Evolutionary conservation across 64 coral and sea anemone genomes (phyloP).

Genomic region (Montipora efflorescens): DNA sequence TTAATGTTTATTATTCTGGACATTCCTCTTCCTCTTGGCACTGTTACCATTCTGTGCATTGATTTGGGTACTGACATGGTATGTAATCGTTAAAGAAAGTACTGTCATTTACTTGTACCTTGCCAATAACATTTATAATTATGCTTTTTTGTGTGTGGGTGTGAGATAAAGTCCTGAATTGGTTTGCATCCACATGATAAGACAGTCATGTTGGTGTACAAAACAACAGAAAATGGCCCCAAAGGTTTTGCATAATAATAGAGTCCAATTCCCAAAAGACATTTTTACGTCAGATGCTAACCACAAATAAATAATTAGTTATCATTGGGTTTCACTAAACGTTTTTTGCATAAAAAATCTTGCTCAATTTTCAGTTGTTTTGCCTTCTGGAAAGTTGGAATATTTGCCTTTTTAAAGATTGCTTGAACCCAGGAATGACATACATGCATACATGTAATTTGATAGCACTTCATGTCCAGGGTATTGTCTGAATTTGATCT

Average conservation of each 20-base stretch:
- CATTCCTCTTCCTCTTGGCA: constrained; percentile 92
- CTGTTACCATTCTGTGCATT: constrained; percentile 97
- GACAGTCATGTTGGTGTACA: too few relatives aligned
- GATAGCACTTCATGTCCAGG: too few relatives aligned
- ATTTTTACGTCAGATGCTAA: too few relatives aligned
- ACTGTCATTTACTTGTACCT: neutral
- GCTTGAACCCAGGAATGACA: too few relatives aligned
- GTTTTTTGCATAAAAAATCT: neutral
- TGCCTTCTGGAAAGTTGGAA: neutral
- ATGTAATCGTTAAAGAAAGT: neutral
- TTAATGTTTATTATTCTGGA: constrained; percentile 83
- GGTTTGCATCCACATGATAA: too few relatives aligned
- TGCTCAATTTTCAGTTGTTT: neutral
- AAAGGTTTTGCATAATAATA: too few relatives aligned
- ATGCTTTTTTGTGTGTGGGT: neutral
- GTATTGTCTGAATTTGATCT: too few relatives aligned
- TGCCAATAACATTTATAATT: neutral
- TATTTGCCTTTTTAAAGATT: neutral
- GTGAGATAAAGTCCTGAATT: neutral
- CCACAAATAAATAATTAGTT: too few relatives aligned
- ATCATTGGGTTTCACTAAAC: neutral
- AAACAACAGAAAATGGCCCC: too few relatives aligned
- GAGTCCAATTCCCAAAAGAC: too few relatives aligned
- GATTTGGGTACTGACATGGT: constrained; percentile 98
- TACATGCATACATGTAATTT: too few relatives aligned